Percentiles rank a stretch among this genome's conserved stretches.
Conservation (phyloP, 2,888 invertebrate genomes). For the Drosophila rubida region DNA sequence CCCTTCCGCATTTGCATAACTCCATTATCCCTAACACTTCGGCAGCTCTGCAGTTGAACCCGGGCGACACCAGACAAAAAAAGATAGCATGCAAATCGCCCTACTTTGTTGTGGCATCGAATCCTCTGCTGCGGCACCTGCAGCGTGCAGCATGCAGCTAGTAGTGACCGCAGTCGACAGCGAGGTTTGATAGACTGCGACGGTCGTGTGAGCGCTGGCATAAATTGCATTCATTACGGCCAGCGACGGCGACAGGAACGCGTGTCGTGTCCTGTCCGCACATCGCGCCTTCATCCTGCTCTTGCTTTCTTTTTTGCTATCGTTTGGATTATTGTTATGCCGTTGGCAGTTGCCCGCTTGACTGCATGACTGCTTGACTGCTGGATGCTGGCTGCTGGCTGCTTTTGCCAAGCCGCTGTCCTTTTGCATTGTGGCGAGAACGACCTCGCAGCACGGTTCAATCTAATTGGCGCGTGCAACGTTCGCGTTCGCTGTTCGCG, state of each 20-base stretch:
- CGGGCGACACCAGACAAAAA: too few species aligned
- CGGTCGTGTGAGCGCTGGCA: constrained; percentile 43
- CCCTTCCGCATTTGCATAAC: constrained; percentile 19
- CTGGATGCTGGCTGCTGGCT: constrained; percentile 24
- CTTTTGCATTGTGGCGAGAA: constrained; percentile 11
- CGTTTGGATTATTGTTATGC: constrained; percentile 43
- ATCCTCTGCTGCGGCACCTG: constrained; percentile 2
- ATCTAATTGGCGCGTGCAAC: constrained; percentile 31
- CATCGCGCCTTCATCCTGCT: not conserved
- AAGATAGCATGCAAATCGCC: not conserved
- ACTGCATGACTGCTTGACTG: constrained; percentile 14
- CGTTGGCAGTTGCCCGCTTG: constrained; percentile 10
- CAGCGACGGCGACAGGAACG: constrained; percentile 12
- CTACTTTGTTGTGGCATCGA: constrained; percentile 5
- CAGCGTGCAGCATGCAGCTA: not conserved
- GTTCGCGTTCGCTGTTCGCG: constrained; percentile 8
- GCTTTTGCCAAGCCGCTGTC: not conserved
- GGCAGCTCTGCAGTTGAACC: not conserved
- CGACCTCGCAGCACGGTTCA: constrained; percentile 5
- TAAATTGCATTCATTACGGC: constrained; percentile 63
- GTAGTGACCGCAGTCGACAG: not conserved
- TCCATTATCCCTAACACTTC: constrained; percentile 5
- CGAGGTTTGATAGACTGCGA: constrained; percentile 45
- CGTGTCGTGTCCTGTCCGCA: not conserved
- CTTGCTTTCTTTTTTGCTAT: not conserved